Conservation (phyloP, 2,797 vertebrate species). For the Coccyzus lansbergi region DNA sequence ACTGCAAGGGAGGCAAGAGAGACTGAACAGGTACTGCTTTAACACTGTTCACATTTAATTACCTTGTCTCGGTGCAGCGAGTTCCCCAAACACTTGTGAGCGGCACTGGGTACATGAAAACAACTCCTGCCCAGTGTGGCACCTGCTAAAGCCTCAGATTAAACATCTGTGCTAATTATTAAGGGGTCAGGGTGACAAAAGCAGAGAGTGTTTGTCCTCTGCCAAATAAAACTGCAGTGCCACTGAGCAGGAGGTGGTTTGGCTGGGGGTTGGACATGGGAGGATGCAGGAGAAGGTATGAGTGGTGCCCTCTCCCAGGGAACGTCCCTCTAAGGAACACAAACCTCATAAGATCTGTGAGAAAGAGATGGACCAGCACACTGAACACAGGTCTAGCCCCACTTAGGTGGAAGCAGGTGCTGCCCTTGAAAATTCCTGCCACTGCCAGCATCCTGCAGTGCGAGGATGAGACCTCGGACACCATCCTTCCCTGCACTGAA, state of each 20-base stretch:
- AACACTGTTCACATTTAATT: background rate
- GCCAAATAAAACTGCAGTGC: background rate
- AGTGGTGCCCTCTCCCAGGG: background rate
- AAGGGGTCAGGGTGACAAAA: background rate
- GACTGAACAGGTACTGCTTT: background rate
- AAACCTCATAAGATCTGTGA: fast-evolving
- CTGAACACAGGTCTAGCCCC: background rate
- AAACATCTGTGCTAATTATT: background rate
- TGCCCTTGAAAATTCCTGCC: background rate
- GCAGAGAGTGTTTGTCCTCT: background rate
- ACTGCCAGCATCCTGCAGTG: background rate
- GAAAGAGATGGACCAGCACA: background rate
- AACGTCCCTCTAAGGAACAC: background rate
- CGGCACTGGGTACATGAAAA: background rate
- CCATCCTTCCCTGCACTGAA: background rate
- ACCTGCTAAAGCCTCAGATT: background rate
- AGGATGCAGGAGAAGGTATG: fast-evolving
- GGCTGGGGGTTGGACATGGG: background rate
- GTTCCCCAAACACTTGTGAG: background rate
- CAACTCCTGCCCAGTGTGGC: background rate
- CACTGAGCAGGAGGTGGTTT: background rate
- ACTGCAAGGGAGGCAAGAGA: too few relatives aligned
- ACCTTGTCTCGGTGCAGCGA: background rate
- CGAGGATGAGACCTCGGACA: background rate
- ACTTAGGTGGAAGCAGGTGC: background rate